These are phyloP conservation scores for Armadillidium nasatum DNA, from an alignment of 1,140 invertebrate genomes.

Conservation along the genomic window DNA sequence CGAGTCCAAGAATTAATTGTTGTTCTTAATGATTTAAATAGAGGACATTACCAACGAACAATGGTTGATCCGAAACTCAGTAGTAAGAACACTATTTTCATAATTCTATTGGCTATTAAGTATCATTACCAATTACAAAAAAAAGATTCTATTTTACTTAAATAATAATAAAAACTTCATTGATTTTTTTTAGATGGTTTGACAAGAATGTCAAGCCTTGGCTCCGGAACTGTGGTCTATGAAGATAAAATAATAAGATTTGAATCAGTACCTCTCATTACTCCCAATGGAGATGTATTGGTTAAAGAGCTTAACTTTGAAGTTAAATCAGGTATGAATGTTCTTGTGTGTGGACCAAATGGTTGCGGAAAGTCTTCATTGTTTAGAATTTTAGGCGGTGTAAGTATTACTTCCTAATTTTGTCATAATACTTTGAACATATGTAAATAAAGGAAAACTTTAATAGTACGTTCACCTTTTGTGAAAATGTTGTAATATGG, in stretches of 20 bases:
- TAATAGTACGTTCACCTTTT: too few relatives aligned
- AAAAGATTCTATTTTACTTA: too few relatives aligned
- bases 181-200: too few relatives aligned
- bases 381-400: slow-evolving; percentile 87
- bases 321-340: slow-evolving; percentile 91
- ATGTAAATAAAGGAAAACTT: too few relatives aligned
- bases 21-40: slow-evolving; percentile 81
- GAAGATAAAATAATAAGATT: slow-evolving; percentile 90
- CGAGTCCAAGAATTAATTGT: slow-evolving; percentile 83
- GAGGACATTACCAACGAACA: slow-evolving; percentile 77
- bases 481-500: too few relatives aligned
- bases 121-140: too few relatives aligned
- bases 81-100: slow-evolving; percentile 8
- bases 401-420: slow-evolving; percentile 47
- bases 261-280: slow-evolving; percentile 86
- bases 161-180: too few relatives aligned
- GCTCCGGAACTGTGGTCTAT: slow-evolving; percentile 67
- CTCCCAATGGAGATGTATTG: slow-evolving; percentile 99
- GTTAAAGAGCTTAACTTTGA: slow-evolving; percentile 81
- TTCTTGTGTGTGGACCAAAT: slow-evolving; percentile 94
- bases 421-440: too few relatives aligned
- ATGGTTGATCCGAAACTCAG: slow-evolving; percentile 60
- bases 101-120: too few relatives aligned
- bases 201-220: background rate
- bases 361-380: slow-evolving; percentile 95